Evolutionary conservation across 1,140 invertebrate genomes (phyloP).

Genomic region (Drosophila tani): DNA sequence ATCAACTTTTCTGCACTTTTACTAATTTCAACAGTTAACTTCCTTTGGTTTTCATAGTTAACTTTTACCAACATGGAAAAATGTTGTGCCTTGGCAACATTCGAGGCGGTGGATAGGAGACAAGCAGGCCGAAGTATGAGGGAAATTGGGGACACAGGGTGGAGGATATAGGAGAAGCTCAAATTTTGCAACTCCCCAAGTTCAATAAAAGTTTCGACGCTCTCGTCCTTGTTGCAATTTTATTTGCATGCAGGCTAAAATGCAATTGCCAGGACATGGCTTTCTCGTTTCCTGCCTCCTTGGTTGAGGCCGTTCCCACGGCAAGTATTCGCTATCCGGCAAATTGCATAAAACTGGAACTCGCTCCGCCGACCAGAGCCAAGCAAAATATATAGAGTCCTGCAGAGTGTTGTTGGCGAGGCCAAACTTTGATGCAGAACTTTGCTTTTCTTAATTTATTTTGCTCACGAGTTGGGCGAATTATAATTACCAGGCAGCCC

Average conservation of each 20-base stretch:
- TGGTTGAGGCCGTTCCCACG: slow-evolving; percentile 24
- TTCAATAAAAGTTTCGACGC: slow-evolving; percentile 82
- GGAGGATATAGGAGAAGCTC: slow-evolving; percentile 5
- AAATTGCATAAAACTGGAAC: slow-evolving; percentile 47
- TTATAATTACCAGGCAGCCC: slow-evolving; percentile 69
- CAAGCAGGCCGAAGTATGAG: background rate
- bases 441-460: slow-evolving; percentile 84
- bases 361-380: slow-evolving; percentile 1
- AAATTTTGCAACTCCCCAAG: slow-evolving; percentile 68
- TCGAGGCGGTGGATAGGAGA: slow-evolving; percentile 21
- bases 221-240: slow-evolving; percentile 69
- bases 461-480: slow-evolving; percentile 72
- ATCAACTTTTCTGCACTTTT: slow-evolving; percentile 84
- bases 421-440: slow-evolving; percentile 53
- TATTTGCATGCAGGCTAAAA: slow-evolving; percentile 78
- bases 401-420: slow-evolving; percentile 15
- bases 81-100: slow-evolving; percentile 77
- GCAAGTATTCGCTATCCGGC: slow-evolving; percentile 40
- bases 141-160: background rate
- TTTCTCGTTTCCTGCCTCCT: slow-evolving; percentile 32
- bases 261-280: slow-evolving; percentile 69
- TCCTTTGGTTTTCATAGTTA: slow-evolving; percentile 84
- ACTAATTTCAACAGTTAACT: slow-evolving; percentile 84
- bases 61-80: slow-evolving; percentile 83
- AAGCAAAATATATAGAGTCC: slow-evolving; percentile 14